Base-by-base conservation (phyloP, 2,113 vertebrate genomes). In the Todiramphus saurophagus region DNA sequence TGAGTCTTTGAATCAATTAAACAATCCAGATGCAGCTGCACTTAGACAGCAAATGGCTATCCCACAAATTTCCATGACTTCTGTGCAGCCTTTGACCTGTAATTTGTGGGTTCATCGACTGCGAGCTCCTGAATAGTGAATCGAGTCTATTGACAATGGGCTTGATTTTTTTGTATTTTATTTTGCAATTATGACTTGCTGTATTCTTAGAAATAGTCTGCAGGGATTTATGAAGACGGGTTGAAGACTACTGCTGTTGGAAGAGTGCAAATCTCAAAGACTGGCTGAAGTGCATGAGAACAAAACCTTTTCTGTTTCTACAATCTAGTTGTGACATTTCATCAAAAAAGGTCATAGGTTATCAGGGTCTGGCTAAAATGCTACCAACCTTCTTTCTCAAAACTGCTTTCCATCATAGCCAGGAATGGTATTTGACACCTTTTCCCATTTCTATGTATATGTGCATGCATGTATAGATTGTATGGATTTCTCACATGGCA, bases 401-500 rank as follows among this genome's bases (percentile, higher is more conserved):
- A 62, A 62, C 25, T 23, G 8, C n/a, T 66, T 44, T 73, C 43
- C 44, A 1, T 62, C 46, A 3, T 23, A 39, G 28, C 51, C 35
- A 31, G 37, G 37, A 88, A 44, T 37, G 13, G 24, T 58, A 13
- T 88, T 35, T 48, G 27, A 62, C 27, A 25, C 20, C 46, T 55
- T 91, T 39, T 28, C 9, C 16, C 2, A 0, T 70, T 53, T 62
- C 53, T 81, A 1, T 8, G 8, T 12, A 21, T 19, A 2, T 30
- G 14, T 4, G 7, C 1, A 2, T 5, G 5, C 3, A 0, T 27
- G 6, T 33, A 48, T 69, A 25, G 25, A 35, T 33, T 1, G 2
- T 46, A 16, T 21, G 35, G 33, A 35, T 77, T 92, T 73, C 28
- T 77, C 9, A 33, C 9, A 8, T 7, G 18, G 46, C 24, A 21